Base-by-base conservation (phyloP, 2,113 vertebrate genomes). In the Edolisoma coerulescens region DNA sequence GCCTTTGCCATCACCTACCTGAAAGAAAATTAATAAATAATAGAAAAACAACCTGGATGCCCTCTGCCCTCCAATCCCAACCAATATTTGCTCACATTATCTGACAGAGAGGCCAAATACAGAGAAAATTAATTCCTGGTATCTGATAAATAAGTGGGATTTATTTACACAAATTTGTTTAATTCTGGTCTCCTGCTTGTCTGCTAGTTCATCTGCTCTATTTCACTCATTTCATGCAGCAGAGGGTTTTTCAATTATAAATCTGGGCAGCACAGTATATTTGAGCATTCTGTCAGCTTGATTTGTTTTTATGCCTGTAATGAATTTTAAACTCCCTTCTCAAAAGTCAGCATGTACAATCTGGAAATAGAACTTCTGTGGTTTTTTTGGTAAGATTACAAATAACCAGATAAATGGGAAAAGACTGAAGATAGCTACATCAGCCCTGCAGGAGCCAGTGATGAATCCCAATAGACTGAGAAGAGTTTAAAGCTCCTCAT, bases 241-340 rank as follows among this genome's bases (percentile, higher is more conserved):
- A 86, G 83, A 96, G 88, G n/a, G 24, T 95, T 97, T 96, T 97
- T 93, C 96, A 96, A 97, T 97, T 97, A 96, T 93, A 95, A 93
- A 94, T 90, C 71, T 71, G 87, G 86, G 79, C 82, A 93, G 90
- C 79, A 81, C 47, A 71, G 68, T 93, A 35, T 90, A 94, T 96
- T 87, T 94, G 95, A 93, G 68, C 79, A 89, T 95, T 95, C 79
- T 96, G 90, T 93, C 90, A 97, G 64, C 71, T 84, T 96, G 95
- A 94, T 96, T 96, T 96, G 88, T 75, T 96, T 97, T 95, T 93
- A 95, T 10, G 10, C 44, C 44, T 35, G 6, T 89, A 96, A 94
- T 94, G 96, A 96, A 96, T 96, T 96, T 96, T 94, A 96, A 97
- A 92, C 42, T 94, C 35, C 39, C 56, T 84, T 75, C 42, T 86